Conservation (phyloP, 2,113 vertebrate genomes). For the Forbesichthys agassizii region DNA sequence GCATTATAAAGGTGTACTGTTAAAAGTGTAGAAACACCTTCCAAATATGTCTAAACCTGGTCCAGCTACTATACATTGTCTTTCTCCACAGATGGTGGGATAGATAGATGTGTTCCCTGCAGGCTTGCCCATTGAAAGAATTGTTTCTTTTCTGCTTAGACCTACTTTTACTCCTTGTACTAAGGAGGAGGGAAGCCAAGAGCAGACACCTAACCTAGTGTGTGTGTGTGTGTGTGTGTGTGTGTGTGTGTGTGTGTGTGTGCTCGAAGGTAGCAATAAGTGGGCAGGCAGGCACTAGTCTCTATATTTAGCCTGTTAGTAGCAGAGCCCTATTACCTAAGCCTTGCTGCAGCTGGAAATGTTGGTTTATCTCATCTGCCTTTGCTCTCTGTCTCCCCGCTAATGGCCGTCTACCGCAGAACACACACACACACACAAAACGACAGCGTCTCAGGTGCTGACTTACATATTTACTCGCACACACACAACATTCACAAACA, state of each 20-base stretch:
- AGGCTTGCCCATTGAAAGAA: background rate
- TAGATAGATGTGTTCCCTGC: too few relatives aligned
- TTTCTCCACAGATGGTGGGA: too few relatives aligned
- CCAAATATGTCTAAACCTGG: too few relatives aligned
- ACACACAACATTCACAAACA: background rate
- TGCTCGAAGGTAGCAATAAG: slow-evolving; percentile 51
- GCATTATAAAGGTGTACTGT: too few relatives aligned
- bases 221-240: slow-evolving; percentile 34
- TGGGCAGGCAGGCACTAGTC: slow-evolving; percentile 55
- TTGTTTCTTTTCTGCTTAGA: background rate
- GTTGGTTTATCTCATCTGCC: slow-evolving; percentile 69
- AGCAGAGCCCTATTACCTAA: slow-evolving; percentile 68
- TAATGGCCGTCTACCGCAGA: too few relatives aligned
- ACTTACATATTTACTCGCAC: background rate
- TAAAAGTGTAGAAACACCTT: too few relatives aligned
- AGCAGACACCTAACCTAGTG: background rate
- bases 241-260: slow-evolving; percentile 14
- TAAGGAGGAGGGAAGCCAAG: background rate
- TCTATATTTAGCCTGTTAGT: slow-evolving; percentile 71
- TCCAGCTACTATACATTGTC: too few relatives aligned
- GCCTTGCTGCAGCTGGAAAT: slow-evolving; percentile 68
- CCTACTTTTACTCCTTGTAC: slow-evolving; percentile 3
- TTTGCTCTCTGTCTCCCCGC: slow-evolving; percentile 50
- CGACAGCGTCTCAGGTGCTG: slow-evolving; percentile 27
- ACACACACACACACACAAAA: slow-evolving; percentile 33